Conservation (phyloP, 2,113 vertebrate genomes). For the Takifugu flavidus region DNA sequence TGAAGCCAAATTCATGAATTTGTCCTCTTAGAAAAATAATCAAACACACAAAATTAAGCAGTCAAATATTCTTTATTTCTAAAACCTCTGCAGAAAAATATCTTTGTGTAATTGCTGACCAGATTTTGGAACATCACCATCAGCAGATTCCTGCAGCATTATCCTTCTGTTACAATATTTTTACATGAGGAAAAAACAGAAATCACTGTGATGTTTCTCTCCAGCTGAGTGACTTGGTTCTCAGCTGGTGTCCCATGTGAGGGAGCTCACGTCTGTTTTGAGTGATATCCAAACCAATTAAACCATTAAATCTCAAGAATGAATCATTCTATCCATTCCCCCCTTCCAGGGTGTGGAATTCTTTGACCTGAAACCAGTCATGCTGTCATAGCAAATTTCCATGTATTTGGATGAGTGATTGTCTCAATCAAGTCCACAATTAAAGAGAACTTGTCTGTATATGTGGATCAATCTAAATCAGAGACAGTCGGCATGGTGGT, state of each 20-base stretch:
- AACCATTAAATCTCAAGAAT: slow-evolving; percentile 20
- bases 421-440: neutral
- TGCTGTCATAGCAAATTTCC: slow-evolving; percentile 1
- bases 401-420: slow-evolving; percentile 10
- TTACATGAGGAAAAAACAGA: slow-evolving; percentile 26
- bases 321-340: slow-evolving; percentile 13
- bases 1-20: neutral
- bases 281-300: slow-evolving; percentile 18
- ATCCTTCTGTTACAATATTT: slow-evolving; percentile 22
- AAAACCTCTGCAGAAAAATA: slow-evolving; percentile 49
- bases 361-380: slow-evolving; percentile 12
- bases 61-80: slow-evolving; percentile 62
- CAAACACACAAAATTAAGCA: slow-evolving; percentile 5
- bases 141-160: slow-evolving; percentile 11
- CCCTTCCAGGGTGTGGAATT: slow-evolving; percentile 1
- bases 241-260: slow-evolving; percentile 34
- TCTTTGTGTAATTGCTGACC: slow-evolving; percentile 10
- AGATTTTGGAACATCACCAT: slow-evolving; percentile 8
- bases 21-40: slow-evolving; percentile 5
- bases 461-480: neutral
- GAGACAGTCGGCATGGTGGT: neutral
- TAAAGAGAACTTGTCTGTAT: neutral
- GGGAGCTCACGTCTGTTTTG: slow-evolving; percentile 42
- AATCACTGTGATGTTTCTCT: slow-evolving; percentile 14
- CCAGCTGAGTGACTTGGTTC: slow-evolving; percentile 11